phyloP scores from a whole-genome alignment of 2,888 invertebrate genomes.

The Crepidodera aurea region DNA sequence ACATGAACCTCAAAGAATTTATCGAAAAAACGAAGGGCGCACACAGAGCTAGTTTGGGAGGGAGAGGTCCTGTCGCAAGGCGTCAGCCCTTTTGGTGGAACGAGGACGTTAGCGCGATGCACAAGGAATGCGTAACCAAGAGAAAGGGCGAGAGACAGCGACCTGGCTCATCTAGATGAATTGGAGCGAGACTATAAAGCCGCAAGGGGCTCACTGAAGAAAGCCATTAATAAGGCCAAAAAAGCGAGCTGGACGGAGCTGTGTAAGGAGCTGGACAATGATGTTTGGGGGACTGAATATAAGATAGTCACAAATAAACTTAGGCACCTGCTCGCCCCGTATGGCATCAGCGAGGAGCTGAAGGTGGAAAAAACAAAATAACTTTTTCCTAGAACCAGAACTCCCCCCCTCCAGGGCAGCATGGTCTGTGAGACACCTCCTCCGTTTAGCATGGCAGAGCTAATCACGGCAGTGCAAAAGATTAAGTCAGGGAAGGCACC shows the following conservation, averaged over 20 bases:
- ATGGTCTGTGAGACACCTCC: not conserved
- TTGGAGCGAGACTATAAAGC: not conserved
- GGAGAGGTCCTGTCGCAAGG: too few relatives aligned
- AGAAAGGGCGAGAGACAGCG: not conserved
- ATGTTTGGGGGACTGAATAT: not conserved
- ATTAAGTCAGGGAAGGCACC: slow-evolving; percentile 40
- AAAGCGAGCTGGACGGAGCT: not conserved
- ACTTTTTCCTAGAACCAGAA: not conserved
- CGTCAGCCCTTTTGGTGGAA: too few relatives aligned
- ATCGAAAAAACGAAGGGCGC: not conserved
- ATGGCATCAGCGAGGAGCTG: not conserved
- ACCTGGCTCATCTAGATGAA: not conserved
- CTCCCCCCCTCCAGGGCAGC: too few relatives aligned
- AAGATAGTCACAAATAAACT: not conserved
- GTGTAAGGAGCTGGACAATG: not conserved
- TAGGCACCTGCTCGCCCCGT: not conserved
- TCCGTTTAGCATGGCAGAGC: slow-evolving; percentile 35
- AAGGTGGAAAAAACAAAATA: not conserved
- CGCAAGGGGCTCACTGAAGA: not conserved
- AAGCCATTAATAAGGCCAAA: not conserved
- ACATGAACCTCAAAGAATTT: not conserved
- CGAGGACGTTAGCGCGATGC: not conserved
- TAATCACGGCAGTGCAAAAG: slow-evolving; percentile 19
- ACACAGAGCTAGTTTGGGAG: not conserved
- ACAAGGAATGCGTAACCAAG: not conserved